Conservation (phyloP, 2,113 vertebrate species). For the Myotis brandtii region DNA sequence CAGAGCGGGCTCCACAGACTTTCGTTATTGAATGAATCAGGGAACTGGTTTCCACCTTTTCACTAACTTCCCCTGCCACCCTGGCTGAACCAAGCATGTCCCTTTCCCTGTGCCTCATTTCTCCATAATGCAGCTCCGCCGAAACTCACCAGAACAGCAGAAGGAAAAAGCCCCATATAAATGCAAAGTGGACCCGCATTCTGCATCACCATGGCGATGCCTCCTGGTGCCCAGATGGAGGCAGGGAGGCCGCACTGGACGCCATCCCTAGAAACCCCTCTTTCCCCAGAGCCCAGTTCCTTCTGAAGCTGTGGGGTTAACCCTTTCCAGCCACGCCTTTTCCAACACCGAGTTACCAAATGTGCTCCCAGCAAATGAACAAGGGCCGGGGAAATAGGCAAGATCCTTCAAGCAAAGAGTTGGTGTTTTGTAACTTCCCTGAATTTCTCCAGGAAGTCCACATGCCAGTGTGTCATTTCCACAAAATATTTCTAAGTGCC, state of each 20-base stretch:
- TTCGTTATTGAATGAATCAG: neutral
- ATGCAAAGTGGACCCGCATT: neutral
- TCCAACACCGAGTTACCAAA: neutral
- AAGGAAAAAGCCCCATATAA: neutral
- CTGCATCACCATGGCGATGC: neutral
- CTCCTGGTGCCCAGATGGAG: neutral
- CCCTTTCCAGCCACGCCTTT: neutral
- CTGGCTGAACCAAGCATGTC: neutral
- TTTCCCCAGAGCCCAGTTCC: neutral
- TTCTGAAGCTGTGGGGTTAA: constrained; percentile 13
- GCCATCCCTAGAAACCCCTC: neutral
- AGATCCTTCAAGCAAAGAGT: neutral
- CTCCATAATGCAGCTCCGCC: neutral
- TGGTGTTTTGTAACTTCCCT: neutral
- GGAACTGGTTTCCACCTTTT: neutral
- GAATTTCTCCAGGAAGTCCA: neutral
- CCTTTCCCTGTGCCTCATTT: neutral
- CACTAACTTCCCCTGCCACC: neutral
- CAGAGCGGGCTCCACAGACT: neutral
- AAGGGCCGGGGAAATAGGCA: neutral
- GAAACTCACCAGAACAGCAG: neutral
- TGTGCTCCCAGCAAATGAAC: neutral
- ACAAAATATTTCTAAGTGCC: neutral
- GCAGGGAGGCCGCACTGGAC: neutral
- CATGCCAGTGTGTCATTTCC: neutral